phyloP scores from a whole-genome alignment of 1,140 invertebrate species.

The Doryteuthis pealeii region DNA sequence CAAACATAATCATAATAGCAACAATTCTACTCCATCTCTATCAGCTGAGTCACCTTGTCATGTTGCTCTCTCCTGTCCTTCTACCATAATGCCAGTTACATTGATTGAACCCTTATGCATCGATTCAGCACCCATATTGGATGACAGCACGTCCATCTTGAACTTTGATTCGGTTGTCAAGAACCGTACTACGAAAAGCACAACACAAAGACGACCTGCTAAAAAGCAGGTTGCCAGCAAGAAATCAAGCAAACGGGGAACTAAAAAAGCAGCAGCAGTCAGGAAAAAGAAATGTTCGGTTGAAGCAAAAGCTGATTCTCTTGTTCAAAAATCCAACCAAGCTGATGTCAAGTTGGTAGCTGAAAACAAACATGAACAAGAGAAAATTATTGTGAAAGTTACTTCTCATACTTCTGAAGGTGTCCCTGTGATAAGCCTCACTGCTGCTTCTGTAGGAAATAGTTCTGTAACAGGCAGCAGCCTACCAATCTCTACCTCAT shows the following conservation, averaged over 20 bases:
- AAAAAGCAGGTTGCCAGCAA: no score
- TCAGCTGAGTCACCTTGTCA: not conserved
- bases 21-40: not conserved
- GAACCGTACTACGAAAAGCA: not conserved
- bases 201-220: no score
- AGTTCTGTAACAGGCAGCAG: not conserved
- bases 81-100: not conserved
- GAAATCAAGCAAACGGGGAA: no score
- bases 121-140: not conserved
- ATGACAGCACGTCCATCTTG: not conserved
- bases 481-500: not conserved
- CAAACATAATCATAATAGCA: no score
- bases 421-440: slow-evolving; percentile 5
- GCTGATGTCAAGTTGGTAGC: not conserved
- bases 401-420: not conserved
- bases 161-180: not conserved
- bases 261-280: no score
- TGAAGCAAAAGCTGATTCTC: no score
- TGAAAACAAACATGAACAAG: not conserved
- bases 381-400: slow-evolving; percentile 1
- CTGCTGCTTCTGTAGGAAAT: not conserved
- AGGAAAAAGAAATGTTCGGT: no score
- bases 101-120: not conserved
- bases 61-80: not conserved
- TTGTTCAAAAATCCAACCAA: not conserved